phyloP scores from a whole-genome alignment of 2,797 vertebrate genomes.

The Nyctibius grandis region DNA sequence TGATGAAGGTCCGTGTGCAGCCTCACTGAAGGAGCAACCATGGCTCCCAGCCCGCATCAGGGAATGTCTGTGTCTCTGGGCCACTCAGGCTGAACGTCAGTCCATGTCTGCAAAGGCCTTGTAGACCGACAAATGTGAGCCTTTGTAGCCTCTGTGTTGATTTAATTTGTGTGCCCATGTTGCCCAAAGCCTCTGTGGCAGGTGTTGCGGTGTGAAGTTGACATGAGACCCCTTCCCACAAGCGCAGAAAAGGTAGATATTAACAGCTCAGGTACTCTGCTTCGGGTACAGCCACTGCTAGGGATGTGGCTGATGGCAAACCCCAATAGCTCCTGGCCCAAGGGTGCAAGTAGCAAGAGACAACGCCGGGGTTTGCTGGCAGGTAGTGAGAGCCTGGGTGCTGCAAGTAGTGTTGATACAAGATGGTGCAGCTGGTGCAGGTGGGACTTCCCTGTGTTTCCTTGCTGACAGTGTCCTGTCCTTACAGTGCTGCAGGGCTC shows the following conservation, averaged over 20 bases:
- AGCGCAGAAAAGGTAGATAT: fast-evolving
- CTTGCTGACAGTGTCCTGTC: neutral
- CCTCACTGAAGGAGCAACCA: fast-evolving
- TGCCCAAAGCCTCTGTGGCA: neutral
- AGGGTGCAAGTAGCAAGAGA: neutral
- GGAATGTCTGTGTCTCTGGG: neutral
- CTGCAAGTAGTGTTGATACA: neutral
- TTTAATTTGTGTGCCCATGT: fast-evolving
- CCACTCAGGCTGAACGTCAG: neutral
- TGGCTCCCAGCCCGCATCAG: neutral
- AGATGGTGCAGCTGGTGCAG: neutral
- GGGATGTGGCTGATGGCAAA: neutral
- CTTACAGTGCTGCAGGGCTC: neutral
- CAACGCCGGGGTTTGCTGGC: fast-evolving
- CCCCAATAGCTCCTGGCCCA: fast-evolving
- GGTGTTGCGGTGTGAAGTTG: fast-evolving
- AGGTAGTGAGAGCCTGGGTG: fast-evolving
- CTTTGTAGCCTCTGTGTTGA: neutral
- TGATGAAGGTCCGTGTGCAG: no score
- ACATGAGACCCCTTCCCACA: fast-evolving
- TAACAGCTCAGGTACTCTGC: neutral
- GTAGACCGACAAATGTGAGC: fast-evolving
- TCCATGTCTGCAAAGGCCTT: neutral
- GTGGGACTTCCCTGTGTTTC: neutral
- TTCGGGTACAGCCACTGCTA: fast-evolving